Evolutionary conservation across 2,888 invertebrate genomes (phyloP), one percentile per base, ranked within the genome.

Genomic region (Cetonia aurata): DNA sequence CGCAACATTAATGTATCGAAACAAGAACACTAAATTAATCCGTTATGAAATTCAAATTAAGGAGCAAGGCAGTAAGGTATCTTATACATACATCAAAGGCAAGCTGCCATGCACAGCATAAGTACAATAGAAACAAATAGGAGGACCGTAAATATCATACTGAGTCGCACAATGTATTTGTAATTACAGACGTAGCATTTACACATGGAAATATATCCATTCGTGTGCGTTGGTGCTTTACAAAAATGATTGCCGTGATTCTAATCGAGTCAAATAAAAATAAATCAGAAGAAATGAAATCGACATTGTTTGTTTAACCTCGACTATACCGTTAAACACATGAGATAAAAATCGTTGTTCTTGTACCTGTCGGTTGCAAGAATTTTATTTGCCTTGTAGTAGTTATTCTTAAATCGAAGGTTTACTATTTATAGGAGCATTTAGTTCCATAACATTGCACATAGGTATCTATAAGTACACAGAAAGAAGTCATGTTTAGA

Each of bases 11-110:
- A 60, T 60, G 33, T 15, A 62, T 31, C 62, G 33, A 50, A 62
- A 62, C 62, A 62, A 62, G 62, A 50, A 62, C 62, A 37, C 33
- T 62, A 62, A 62, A 62, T 62, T 62, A 62, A 62, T 62, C 62
- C 48, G 50, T 62, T 62, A 62, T 50, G 62, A 62, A 62, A 62
- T 62, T 48, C 62, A 62, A 62, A 62, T 62, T 46, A 62, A 62
- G 13, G 46, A 10, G 15, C 8, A 33, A 6, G 12, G 31, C 33
- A 33, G 25, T 56, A 56, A 25, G 33, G 13, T 37, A 37, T 37
- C 37, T n/a, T 37, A 56, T 56, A 56, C 12, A 13, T 13, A 56
- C 10, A 56, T 15, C 13, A 31, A 33, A 56, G n/a, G 17, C 25
- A 17, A 19, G 19, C n/a, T 9, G 37, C 8, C 31, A 60, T 41